These are phyloP conservation scores for Martes martes DNA, from an alignment of 2,113 vertebrate genomes.

Conservation along the genomic window DNA sequence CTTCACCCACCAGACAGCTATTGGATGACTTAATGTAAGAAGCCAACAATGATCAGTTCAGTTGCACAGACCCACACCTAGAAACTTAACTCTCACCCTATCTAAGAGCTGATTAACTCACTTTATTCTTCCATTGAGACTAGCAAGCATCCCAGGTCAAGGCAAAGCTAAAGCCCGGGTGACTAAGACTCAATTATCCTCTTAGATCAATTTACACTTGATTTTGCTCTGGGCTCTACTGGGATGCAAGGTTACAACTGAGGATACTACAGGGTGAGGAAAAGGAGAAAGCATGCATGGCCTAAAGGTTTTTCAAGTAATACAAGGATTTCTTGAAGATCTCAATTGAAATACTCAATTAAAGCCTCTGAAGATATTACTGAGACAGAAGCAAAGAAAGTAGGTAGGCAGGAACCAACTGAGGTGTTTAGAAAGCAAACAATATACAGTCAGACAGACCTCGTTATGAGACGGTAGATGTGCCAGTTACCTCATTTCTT, in stretches of 20 bases:
- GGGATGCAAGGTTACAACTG: background rate
- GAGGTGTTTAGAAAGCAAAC: background rate
- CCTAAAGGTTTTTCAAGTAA: slow-evolving; percentile 16
- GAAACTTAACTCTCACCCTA: background rate
- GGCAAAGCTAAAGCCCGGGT: background rate
- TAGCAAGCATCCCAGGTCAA: background rate
- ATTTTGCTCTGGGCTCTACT: background rate
- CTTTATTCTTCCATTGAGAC: slow-evolving; percentile 33
- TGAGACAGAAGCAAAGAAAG: background rate
- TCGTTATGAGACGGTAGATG: background rate
- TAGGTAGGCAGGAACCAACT: background rate
- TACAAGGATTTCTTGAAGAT: slow-evolving; percentile 23
- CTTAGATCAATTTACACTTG: slow-evolving; percentile 24
- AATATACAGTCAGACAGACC: background rate
- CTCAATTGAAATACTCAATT: background rate
- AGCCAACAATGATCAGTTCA: background rate
- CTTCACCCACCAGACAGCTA: background rate
- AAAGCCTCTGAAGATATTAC: slow-evolving; percentile 36
- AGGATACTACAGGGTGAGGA: background rate
- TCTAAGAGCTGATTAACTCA: background rate
- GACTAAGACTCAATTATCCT: background rate
- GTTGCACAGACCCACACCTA: background rate
- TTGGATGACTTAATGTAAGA: background rate
- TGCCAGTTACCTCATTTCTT: background rate
- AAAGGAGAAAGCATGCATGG: background rate